These are phyloP conservation scores for Mungos mungo DNA, from an alignment of 2,113 vertebrate species.

Conservation along the genomic window DNA sequence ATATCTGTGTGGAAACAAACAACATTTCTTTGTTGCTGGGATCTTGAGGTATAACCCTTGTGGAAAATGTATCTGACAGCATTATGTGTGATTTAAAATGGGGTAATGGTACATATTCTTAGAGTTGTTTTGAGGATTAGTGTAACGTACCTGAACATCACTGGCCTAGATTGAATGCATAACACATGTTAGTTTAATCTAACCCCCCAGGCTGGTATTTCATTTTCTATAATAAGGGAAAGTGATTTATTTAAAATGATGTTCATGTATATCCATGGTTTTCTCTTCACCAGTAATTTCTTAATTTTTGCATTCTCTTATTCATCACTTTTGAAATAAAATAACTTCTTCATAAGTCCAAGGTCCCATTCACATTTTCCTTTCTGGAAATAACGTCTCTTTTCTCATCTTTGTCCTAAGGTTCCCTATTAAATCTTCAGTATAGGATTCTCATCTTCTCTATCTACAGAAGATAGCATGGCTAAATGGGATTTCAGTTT, in stretches of 20 bases:
- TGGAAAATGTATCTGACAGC: not conserved
- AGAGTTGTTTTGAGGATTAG: not conserved
- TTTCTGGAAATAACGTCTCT: not conserved
- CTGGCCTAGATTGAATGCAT: not conserved
- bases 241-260: not conserved
- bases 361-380: not conserved
- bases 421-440: not conserved
- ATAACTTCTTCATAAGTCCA: not conserved
- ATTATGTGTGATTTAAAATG: not conserved
- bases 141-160: not conserved
- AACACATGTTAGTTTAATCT: not conserved
- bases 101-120: not conserved
- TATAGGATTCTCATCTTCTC: not conserved
- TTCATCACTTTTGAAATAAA: not conserved
- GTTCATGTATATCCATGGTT: not conserved
- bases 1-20: not conserved
- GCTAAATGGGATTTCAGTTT: not conserved
- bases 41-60: not conserved
- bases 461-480: not conserved
- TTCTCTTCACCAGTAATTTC: not conserved
- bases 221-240: not conserved
- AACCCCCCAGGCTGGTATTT: not conserved
- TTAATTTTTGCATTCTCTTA: not conserved
- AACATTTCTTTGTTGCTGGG: not conserved
- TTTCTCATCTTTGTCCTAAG: not conserved